phyloP scores from a whole-genome alignment of 2,888 invertebrate genomes.

The Vesta saturnalis region DNA sequence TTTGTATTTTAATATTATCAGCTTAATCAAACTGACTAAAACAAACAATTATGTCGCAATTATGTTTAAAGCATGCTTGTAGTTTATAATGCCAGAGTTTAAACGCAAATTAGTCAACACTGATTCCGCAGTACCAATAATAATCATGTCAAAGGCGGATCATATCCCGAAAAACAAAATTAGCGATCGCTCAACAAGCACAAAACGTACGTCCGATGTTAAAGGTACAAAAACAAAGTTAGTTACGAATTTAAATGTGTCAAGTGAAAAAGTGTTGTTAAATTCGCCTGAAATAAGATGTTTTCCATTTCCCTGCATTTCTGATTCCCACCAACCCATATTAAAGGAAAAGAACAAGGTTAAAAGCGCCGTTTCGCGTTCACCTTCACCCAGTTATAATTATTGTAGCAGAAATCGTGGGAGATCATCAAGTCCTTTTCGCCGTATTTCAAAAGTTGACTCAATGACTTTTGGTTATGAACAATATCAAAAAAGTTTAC shows the following conservation, averaged over 20 bases:
- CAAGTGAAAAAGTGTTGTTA: conserved; percentile 8
- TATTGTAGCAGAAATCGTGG: conserved; percentile 29
- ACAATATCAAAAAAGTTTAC: conserved; percentile 79
- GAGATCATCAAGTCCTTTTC: conserved; percentile 49
- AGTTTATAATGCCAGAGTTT: conserved; percentile 34
- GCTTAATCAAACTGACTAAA: conserved; percentile 17
- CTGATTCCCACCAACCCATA: conserved; percentile 44
- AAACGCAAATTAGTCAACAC: conserved; percentile 33
- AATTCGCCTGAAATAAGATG: conserved; percentile 52
- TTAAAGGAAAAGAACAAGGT: neutral
- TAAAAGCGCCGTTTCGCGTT: conserved; percentile 40
- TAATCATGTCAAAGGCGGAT: conserved; percentile 44
- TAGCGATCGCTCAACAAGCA: neutral
- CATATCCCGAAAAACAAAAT: conserved; percentile 16
- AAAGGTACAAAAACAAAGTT: no score
- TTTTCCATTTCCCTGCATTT: conserved; percentile 59
- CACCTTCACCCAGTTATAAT: conserved; percentile 50
- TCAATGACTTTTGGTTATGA: conserved; percentile 69
- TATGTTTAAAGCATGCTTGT: conserved; percentile 20
- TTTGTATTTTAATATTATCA: conserved; percentile 17
- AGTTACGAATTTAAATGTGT: neutral
- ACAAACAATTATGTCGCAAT: conserved; percentile 5
- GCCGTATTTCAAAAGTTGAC: conserved; percentile 43
- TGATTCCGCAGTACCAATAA: conserved; percentile 46
- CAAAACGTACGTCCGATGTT: no score